Evolutionary conservation across 2,888 invertebrate genomes (phyloP).

Genomic region (Andricus curvator): DNA sequence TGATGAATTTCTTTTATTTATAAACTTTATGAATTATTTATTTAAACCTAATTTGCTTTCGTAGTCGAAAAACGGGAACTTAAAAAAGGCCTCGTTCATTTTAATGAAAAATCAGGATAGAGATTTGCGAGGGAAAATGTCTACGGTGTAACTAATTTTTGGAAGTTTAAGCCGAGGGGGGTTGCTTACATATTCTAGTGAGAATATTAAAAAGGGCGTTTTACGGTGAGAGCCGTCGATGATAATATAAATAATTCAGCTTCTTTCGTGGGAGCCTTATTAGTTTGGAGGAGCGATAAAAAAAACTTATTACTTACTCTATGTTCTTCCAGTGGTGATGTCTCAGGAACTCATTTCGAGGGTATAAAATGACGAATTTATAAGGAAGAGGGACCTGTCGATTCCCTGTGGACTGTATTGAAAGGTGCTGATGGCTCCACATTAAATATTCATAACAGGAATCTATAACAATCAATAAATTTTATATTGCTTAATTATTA

Average conservation of each 20-base stretch:
- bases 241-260: constrained; percentile 75
- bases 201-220: constrained; percentile 57
- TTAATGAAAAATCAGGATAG: neutral
- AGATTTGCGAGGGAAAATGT: neutral
- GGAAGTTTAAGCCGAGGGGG: constrained; percentile 14
- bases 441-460: constrained; percentile 69
- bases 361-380: neutral
- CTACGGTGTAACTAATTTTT: constrained; percentile 1
- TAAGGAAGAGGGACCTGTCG: constrained; percentile 57
- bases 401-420: constrained; percentile 63
- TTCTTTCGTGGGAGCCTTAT: constrained; percentile 73
- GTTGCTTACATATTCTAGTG: constrained; percentile 51
- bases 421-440: constrained; percentile 69
- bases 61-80: neutral
- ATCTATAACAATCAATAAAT: constrained; percentile 4
- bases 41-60: neutral
- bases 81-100: neutral
- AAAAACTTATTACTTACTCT: constrained; percentile 76
- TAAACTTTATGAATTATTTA: too few species aligned
- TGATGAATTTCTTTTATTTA: too few species aligned
- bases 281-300: constrained; percentile 74
- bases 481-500: neutral
- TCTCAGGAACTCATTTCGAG: constrained; percentile 33
- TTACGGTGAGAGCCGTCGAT: constrained; percentile 60
- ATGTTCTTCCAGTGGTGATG: constrained; percentile 5